A percentile compares a stretch with the other conserved stretches of the same genome.
Evolutionary conservation across 2,888 invertebrate species (phyloP).

Genomic region (Spicauda simplicius): DNA sequence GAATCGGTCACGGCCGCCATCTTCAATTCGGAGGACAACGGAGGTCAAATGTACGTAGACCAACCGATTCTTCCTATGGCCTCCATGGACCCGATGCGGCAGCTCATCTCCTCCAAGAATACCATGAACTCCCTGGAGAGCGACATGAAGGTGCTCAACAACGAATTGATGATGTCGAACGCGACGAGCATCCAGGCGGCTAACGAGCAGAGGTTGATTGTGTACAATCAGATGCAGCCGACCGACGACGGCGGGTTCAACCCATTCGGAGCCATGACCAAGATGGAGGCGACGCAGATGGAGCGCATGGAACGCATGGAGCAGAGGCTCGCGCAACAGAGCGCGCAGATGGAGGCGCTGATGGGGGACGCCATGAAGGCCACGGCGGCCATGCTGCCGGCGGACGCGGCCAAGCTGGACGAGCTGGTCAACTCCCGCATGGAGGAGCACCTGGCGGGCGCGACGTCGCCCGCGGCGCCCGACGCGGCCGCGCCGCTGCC

Average conservation of each 20-base stretch:
- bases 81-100: conserved; percentile 59
- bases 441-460: conserved; percentile 69
- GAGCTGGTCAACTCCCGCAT: conserved; percentile 82
- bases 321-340: conserved; percentile 68
- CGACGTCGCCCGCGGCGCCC: conserved; percentile 65
- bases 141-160: conserved; percentile 67
- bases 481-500: conserved; percentile 65
- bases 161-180: conserved; percentile 66
- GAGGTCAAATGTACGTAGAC: conserved; percentile 65
- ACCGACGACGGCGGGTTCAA: conserved; percentile 60
- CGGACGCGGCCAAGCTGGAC: conserved; percentile 81
- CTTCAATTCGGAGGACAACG: conserved; percentile 71
- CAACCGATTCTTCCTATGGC: conserved; percentile 57
- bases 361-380: conserved; percentile 80
- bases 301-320: conserved; percentile 56
- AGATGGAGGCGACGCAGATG: conserved; percentile 68
- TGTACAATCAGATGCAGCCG: conserved; percentile 56
- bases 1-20: conserved; percentile 80
- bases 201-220: conserved; percentile 58
- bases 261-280: conserved; percentile 70
- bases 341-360: conserved; percentile 78
- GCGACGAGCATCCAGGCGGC: conserved; percentile 48
- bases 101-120: conserved; percentile 62
- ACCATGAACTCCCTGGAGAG: conserved; percentile 55
- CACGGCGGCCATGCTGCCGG: conserved; percentile 72